phyloP scores from a whole-genome alignment of 2,888 invertebrate genomes.

The Sarcophaga carnaria region DNA sequence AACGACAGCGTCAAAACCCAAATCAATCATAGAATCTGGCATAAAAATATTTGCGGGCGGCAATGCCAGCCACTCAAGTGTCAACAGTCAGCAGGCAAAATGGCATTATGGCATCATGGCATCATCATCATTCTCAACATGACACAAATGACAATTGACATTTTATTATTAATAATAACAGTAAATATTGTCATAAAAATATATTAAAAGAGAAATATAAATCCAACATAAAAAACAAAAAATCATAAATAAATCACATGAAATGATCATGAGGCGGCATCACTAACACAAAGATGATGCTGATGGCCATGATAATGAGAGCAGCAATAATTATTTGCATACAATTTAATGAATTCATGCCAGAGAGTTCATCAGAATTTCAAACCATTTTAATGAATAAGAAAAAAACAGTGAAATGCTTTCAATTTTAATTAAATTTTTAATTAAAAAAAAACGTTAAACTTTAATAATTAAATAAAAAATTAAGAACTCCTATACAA shows the following conservation, averaged over 20 bases:
- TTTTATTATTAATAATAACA: conserved; percentile 35
- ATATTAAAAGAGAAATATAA: conserved; percentile 23
- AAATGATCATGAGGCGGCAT: too few species aligned
- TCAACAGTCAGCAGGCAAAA: conserved; percentile 16
- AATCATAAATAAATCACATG: neutral
- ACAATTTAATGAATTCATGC: conserved; percentile 25
- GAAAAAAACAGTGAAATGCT: neutral
- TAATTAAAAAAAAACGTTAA: neutral
- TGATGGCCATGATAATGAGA: neutral
- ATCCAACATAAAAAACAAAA: neutral
- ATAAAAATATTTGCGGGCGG: too few species aligned
- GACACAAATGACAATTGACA: conserved; percentile 46
- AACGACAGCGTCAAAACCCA: too few species aligned
- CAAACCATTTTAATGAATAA: conserved; percentile 6
- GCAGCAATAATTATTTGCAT: conserved; percentile 17
- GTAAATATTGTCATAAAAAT: neutral
- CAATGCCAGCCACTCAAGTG: neutral
- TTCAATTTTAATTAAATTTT: conserved; percentile 10
- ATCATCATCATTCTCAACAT: neutral
- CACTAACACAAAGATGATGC: neutral
- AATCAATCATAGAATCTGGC: too few species aligned
- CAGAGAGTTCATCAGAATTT: conserved; percentile 9
- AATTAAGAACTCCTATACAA: neutral
- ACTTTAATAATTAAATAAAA: neutral
- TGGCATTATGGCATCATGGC: neutral